These are phyloP conservation scores for Drosophila sordidula DNA, from an alignment of 2,888 invertebrate genomes.

Conservation along the genomic window DNA sequence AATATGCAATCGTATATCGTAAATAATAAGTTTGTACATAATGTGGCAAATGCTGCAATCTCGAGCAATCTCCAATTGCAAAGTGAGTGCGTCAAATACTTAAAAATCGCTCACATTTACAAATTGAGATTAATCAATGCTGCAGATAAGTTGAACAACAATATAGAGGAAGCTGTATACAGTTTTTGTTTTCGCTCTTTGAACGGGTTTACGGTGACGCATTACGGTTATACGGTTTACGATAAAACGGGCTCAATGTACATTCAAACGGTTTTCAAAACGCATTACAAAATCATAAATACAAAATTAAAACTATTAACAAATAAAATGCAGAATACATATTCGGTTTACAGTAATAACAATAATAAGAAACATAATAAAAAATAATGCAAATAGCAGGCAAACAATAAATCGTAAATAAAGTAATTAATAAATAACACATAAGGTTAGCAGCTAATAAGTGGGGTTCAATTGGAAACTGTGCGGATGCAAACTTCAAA, in stretches of 20 bases:
- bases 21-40: constrained; percentile 40
- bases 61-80: constrained; percentile 85
- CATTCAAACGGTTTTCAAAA: not conserved
- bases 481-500: constrained; percentile 22
- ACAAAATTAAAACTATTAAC: constrained; percentile 27
- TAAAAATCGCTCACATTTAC: constrained; percentile 94
- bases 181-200: not conserved
- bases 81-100: constrained; percentile 84
- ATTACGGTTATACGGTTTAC: constrained; percentile 38
- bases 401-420: constrained; percentile 23
- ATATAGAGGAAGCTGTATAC: constrained; percentile 15
- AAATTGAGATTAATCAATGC: constrained; percentile 97
- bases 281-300: constrained; percentile 18
- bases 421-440: constrained; percentile 7
- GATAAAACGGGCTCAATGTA: constrained; percentile 17
- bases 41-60: constrained; percentile 80
- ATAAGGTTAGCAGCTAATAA: constrained; percentile 5
- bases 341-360: constrained; percentile 16
- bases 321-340: constrained; percentile 13
- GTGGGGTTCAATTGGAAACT: not conserved
- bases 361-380: constrained; percentile 10
- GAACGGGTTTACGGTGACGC: constrained; percentile 32
- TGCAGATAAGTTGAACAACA: constrained; percentile 78
- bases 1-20: constrained; percentile 1
- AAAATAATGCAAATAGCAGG: constrained; percentile 23